Percentiles rank a stretch among this genome's conserved stretches.
These are phyloP conservation scores for Takifugu rubripes DNA, from an alignment of 2,797 vertebrate genomes.

Conservation along the genomic window DNA sequence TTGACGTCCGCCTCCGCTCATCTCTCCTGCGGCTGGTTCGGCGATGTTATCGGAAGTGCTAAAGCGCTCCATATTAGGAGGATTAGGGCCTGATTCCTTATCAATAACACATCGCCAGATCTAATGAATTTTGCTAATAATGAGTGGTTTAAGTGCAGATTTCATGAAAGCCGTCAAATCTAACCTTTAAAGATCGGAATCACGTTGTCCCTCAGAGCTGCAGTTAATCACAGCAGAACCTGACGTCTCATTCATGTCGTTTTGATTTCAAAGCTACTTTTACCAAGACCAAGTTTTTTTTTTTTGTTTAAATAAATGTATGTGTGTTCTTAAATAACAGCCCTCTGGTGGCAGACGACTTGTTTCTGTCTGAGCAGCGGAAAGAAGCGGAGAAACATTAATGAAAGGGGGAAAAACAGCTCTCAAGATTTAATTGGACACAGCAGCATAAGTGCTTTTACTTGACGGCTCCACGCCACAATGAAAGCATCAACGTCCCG, in stretches of 20 bases:
- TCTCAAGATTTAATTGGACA: slow-evolving; percentile 30
- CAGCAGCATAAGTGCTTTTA: slow-evolving; percentile 31
- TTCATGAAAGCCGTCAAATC: slow-evolving; percentile 26
- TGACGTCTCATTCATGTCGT: background rate
- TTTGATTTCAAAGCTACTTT: background rate
- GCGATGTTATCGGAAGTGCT: slow-evolving; percentile 23
- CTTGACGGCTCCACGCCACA: slow-evolving; percentile 11
- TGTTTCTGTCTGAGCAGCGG: slow-evolving; percentile 7
- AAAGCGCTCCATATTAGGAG: slow-evolving; percentile 47
- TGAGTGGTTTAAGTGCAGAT: slow-evolving; percentile 16
- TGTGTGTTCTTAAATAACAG: slow-evolving; percentile 5
- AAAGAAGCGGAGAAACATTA: background rate
- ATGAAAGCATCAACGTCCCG: slow-evolving; percentile 21
- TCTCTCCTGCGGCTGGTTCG: slow-evolving; percentile 9
- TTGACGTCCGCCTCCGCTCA: background rate
- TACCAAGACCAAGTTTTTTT: background rate
- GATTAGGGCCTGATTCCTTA: slow-evolving; percentile 53
- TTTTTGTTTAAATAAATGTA: background rate
- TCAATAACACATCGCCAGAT: slow-evolving; percentile 46
- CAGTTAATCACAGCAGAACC: slow-evolving; percentile 10
- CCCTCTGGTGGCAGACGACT: background rate
- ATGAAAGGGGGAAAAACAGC: background rate
- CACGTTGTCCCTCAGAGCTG: slow-evolving; percentile 7
- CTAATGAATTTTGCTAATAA: slow-evolving; percentile 51
- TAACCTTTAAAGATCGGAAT: slow-evolving; percentile 20